Percentiles rank a stretch among this genome's conserved stretches.
phyloP scores from a whole-genome alignment of 2,797 vertebrate species.

The Hoplostethus mediterraneus region DNA sequence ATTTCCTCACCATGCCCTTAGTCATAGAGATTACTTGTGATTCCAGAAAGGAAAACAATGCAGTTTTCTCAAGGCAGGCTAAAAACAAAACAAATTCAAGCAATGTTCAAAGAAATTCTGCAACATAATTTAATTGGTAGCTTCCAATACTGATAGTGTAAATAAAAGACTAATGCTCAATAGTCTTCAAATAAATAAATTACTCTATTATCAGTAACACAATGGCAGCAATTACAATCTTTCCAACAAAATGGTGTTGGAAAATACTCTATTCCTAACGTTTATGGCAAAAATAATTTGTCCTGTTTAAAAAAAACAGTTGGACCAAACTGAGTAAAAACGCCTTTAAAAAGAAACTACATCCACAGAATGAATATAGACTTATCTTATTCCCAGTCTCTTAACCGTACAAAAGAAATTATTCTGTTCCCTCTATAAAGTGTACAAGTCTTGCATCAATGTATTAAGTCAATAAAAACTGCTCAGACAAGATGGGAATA shows the following conservation, averaged over 20 bases:
- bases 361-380: conserved; percentile 8
- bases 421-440: conserved; percentile 28
- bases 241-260: conserved; percentile 1
- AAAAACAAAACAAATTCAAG: conserved; percentile 35
- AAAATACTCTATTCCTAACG: conserved; percentile 27
- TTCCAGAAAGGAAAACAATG: background rate
- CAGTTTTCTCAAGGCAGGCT: conserved; percentile 37
- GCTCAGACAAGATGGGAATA: conserved; percentile 16
- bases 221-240: conserved; percentile 54
- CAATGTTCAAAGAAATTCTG: conserved; percentile 37
- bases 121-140: conserved; percentile 48
- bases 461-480: conserved; percentile 47
- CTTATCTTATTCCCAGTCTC: conserved; percentile 1
- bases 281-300: conserved; percentile 29
- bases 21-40: background rate
- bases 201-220: conserved; percentile 46
- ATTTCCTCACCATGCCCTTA: conserved; percentile 50
- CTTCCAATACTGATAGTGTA: conserved; percentile 78
- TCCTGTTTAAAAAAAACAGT: conserved; percentile 8
- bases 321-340: conserved; percentile 44
- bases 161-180: conserved; percentile 45
- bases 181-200: conserved; percentile 79
- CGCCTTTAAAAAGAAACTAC: conserved; percentile 16
- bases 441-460: conserved; percentile 41
- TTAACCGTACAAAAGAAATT: background rate